Evolutionary conservation across 2,888 invertebrate species (phyloP), one percentile per base, ranked within the genome.

Genomic region (Hirudinaria manillensis): DNA sequence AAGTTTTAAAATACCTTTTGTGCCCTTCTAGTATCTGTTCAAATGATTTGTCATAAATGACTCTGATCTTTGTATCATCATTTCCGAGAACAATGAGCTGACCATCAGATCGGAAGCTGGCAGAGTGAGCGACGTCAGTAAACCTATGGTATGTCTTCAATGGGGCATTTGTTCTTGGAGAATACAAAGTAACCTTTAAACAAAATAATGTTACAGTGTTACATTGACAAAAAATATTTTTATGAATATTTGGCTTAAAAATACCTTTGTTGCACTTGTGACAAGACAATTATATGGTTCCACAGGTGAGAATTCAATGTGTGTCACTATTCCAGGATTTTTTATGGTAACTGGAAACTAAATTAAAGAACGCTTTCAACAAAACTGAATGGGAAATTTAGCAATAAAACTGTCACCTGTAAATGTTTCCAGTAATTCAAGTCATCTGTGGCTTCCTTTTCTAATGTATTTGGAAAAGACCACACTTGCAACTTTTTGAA

Each of bases 221-320:
- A 45, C n/a, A n/a, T n/a, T n/a, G n/a, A n/a, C n/a, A 45, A 45
- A 45, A 45, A 1, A 16, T 6, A 45, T 45, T 45, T 45, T 45
- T 45, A 4, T 45, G 3, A 45, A 1, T 16, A 6, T 45, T 45
- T 16, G 10, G 45, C 16, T 45, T 45, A 45, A 36, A 76, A 83
- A 84, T 80, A 95, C 92, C 83, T 93, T 89, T 0, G 93, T 92
- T 0, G 95, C 94, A 83, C 92, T 93, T 75, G 97, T 94, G 27
- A 94, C 92, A 10, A 94, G 95, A 87, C 96, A 93, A 84, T 92
- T 90, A 87, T 93, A 89, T 0, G 96, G 95, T 82, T 93, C 91
- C 16, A 91, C 89, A 0, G 93, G 93, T 77, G 93, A 92, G 83
- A 97, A 93, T 84, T 94, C 92, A 66, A 97, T 89, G 82, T 92